Percentiles rank a stretch among this genome's conserved stretches.
These are phyloP conservation scores for Harpagifer antarcticus DNA, from an alignment of 2,797 vertebrate species.

Conservation along the genomic window DNA sequence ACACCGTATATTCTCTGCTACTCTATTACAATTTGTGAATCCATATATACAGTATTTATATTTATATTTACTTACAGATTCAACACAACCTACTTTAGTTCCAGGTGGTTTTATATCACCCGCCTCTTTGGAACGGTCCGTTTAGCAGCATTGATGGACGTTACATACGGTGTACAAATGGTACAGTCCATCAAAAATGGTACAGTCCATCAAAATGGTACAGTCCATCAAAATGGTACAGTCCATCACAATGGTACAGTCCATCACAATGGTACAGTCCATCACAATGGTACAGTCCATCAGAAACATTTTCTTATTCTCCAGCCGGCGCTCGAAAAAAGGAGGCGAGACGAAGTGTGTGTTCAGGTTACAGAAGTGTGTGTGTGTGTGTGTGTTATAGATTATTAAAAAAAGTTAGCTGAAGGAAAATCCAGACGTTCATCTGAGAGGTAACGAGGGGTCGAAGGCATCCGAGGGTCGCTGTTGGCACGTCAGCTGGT, in stretches of 20 bases:
- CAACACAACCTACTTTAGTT: constrained; percentile 36
- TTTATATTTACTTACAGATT: constrained; percentile 39
- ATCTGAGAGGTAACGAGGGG: constrained; percentile 66
- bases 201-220: too few species aligned
- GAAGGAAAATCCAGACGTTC: constrained; percentile 49
- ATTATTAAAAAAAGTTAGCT: constrained; percentile 33
- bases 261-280: too few species aligned
- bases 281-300: constrained; percentile 29
- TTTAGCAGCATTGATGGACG: constrained; percentile 75
- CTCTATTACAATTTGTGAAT: constrained; percentile 45
- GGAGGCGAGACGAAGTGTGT: constrained; percentile 39
- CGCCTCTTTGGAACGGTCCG: constrained; percentile 37
- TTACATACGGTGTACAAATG: constrained; percentile 45
- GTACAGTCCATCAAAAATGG: constrained; percentile 28
- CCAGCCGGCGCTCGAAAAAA: constrained; percentile 44
- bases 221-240: too few species aligned
- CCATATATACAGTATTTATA: constrained; percentile 6
- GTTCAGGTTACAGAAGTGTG: constrained; percentile 49
- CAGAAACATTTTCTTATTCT: constrained; percentile 45
- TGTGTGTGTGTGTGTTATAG: constrained; percentile 58
- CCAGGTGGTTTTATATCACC: constrained; percentile 32
- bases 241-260: too few species aligned
- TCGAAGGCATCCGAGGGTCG: constrained; percentile 75
- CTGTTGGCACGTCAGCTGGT: constrained; percentile 77
- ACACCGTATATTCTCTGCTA: constrained; percentile 40